Evolutionary conservation across 2,888 invertebrate species (phyloP), one percentile per base, ranked within the genome.

Genomic region (Nomada goodeniana): DNA sequence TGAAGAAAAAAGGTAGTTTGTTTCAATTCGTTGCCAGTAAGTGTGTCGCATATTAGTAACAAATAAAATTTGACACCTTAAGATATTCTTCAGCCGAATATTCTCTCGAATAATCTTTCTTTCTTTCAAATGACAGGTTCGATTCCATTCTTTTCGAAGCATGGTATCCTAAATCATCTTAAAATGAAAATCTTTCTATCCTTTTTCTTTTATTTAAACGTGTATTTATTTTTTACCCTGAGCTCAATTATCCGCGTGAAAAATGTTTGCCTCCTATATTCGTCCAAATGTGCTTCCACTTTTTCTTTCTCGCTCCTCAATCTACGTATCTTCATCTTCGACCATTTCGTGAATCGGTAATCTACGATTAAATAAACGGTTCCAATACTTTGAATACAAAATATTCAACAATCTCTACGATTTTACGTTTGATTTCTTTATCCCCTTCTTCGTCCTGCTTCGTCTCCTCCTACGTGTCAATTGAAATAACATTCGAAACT

Each of bases 51-150:
- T 3, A 29, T 0, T 2, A 26, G 23, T 13, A 10, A 36, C 5
- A 36, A 36, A 36, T 36, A 36, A 7, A 36, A 36, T 10, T 0
- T 0, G 11, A 36, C 11, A 82, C 82, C 71, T 76, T 26, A 23
- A n/a, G 11, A 81, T 59, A n/a, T 59, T 47, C 50, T 76, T 18
- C 11, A 68, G 53, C 9, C 29, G 75, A 23, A 53, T 50, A 2
- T 64, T 72, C 42, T 64, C 47, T 2, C 59, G 63, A 10, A 68
- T 20, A 11, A 53, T 10, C 13, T 15, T 18, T 10, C 82, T 81
- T 20, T 81, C 61, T 5, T 64, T 44, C 10, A 47, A 60, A 11
- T 82, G 82, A 0, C 82, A 82, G 4, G 57, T 64, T 18, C 26
- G 36, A 7, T 52, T 13, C 82, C 82, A 76, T 81, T 76, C 29